Conservation (phyloP, 2,113 vertebrate genomes). For the Aix galericulata region DNA sequence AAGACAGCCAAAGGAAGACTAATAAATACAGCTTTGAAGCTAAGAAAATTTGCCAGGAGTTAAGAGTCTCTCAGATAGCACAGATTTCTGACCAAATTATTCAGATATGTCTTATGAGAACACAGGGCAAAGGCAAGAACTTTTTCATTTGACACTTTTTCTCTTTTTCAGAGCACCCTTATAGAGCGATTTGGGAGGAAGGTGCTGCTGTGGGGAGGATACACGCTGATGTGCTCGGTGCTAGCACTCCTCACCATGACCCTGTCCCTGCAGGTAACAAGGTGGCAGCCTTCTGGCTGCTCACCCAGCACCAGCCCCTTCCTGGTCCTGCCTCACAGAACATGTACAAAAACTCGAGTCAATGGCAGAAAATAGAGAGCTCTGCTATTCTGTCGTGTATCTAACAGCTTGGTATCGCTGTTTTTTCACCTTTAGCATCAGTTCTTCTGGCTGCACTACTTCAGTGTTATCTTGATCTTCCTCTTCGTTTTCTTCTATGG, state of each 20-base stretch:
- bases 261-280: conserved; percentile 81
- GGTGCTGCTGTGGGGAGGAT: conserved; percentile 80
- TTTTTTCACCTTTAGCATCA: conserved; percentile 60
- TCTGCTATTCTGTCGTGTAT: neutral
- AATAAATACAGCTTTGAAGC: neutral
- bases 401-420: neutral
- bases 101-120: neutral
- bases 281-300: neutral
- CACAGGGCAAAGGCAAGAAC: neutral
- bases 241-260: conserved; percentile 76
- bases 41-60: neutral
- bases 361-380: neutral
- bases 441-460: conserved; percentile 85
- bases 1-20: neutral
- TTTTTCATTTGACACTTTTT: neutral
- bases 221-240: conserved; percentile 75
- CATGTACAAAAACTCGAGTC: neutral
- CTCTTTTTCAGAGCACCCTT: conserved; percentile 75
- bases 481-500: conserved; percentile 80
- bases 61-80: neutral
- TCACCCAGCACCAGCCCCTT: neutral
- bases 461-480: conserved; percentile 84
- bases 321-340: neutral
- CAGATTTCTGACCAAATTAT: neutral
- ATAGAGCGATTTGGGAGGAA: conserved; percentile 82